Base-by-base conservation (phyloP, 1,140 invertebrate species). In the Meloidogyne exigua region DNA sequence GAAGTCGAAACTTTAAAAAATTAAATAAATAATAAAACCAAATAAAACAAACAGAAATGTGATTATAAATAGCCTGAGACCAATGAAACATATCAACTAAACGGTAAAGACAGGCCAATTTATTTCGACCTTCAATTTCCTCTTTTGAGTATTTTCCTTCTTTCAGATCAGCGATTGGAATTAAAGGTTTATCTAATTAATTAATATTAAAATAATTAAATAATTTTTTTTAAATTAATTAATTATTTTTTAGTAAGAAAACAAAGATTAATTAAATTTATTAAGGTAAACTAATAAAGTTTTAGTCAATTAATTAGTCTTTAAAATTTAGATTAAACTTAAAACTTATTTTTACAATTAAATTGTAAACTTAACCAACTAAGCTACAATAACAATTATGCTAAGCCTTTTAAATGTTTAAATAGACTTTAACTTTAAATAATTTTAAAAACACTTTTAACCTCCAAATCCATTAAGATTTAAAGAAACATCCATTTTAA, bases 111-210 rank as follows among this genome's bases (percentile, higher is more conserved):
- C 95, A 91, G 15, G 96, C 95, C 80, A 98, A 88, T 90, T 99
- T 99, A 90, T 95, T 98, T 79, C 96, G 91, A 12, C 97, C 89
- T 67, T 94, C 90, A 89, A 96, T 97, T 89, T 99, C 96, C 49
- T 93, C 94, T 89, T 96, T 96, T 67, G 92, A 93, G 88, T 97
- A 98, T 13, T 92, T 92, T 39, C 95, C 92, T 63, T 95, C 95
- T 69, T 95, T 92, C 84, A 99, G 96, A 88, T 99, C 96, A 88
- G 96, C 95, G 84, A 99, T 96, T 75, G 96, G 96, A 84, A 98
- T 92, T 81, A 96, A 93, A 89, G 76, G 76, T 49, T 73, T 73
- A 57, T 62, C 69, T 71, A 0, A 18, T 42, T 42, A 69, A 25
- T 42, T 42, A 12, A 42, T 42, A 32, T 32, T 32, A n/a, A n/a